Percentiles rank a stretch among this genome's conserved stretches.
Conservation (phyloP, 2,888 invertebrate genomes). For the Dryadula phaetusa region DNA sequence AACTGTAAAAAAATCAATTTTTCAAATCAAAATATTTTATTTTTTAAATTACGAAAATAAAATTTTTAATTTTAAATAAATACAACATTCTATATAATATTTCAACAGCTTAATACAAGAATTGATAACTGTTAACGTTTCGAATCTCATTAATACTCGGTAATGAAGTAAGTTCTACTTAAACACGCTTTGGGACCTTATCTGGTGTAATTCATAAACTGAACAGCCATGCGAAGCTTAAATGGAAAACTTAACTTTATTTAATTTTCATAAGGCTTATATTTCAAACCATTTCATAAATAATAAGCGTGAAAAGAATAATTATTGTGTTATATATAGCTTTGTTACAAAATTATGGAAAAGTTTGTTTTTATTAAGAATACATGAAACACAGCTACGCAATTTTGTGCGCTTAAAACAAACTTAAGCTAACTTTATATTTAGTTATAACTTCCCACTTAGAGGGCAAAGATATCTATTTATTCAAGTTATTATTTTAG, state of each 20-base stretch:
- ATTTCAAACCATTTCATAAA: conserved; percentile 10
- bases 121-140: conserved; percentile 61
- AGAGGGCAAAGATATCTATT: conserved; percentile 11
- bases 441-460: not conserved
- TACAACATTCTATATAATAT: not conserved
- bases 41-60: not conserved
- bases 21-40: no score
- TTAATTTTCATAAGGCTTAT: conserved; percentile 46
- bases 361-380: conserved; percentile 6
- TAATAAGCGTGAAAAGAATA: conserved; percentile 19
- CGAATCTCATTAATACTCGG: conserved; percentile 73
- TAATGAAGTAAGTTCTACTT: conserved; percentile 81
- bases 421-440: not conserved
- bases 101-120: conserved; percentile 56
- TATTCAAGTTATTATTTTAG: conserved; percentile 52
- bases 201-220: conserved; percentile 67
- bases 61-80: not conserved
- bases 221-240: conserved; percentile 54
- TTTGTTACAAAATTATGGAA: conserved; percentile 3
- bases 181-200: conserved; percentile 74
- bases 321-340: conserved; percentile 11
- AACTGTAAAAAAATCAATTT: no score
- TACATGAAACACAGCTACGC: not conserved
- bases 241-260: conserved; percentile 65
- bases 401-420: not conserved